A percentile compares a stretch with the other conserved stretches of the same genome.
phyloP scores from a whole-genome alignment of 64 coral and sea anemone species.

The Dendronephthya gigantea region DNA sequence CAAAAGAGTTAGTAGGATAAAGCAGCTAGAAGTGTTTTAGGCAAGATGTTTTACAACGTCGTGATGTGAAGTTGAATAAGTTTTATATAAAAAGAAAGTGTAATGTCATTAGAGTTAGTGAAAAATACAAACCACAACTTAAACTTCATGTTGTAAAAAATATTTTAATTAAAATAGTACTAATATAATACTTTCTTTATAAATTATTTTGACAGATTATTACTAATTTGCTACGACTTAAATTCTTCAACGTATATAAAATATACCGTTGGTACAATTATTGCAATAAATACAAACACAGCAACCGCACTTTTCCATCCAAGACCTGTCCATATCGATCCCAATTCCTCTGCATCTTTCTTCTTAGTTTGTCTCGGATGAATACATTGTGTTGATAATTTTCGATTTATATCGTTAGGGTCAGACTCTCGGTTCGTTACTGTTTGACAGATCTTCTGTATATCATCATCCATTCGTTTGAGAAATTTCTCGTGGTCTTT shows the following conservation, averaged over 20 bases:
- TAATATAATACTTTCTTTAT: background rate
- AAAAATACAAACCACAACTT: background rate
- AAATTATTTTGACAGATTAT: background rate
- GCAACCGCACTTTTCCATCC: background rate
- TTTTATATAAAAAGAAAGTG: too few relatives aligned
- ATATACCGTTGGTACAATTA: background rate
- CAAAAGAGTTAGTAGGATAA: too few relatives aligned
- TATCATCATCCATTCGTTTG: background rate
- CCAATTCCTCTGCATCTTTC: conserved; percentile 1
- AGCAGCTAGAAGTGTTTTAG: too few relatives aligned
- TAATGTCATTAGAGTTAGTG: too few relatives aligned
- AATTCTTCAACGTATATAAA: conserved; percentile 3
- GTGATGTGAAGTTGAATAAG: too few relatives aligned
- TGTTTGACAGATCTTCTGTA: background rate
- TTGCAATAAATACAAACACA: background rate
- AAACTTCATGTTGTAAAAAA: background rate
- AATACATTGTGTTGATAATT: background rate
- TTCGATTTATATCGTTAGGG: background rate
- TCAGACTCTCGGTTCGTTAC: background rate
- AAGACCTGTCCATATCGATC: background rate
- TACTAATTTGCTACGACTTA: background rate
- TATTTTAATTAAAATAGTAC: background rate
- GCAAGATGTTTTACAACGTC: too few relatives aligned
- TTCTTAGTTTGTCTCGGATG: background rate
- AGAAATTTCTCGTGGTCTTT: background rate